Evolutionary conservation across 2,113 vertebrate genomes (phyloP), one percentile per base, ranked within the genome.

Genomic region (Hippocampus barbouri): DNA sequence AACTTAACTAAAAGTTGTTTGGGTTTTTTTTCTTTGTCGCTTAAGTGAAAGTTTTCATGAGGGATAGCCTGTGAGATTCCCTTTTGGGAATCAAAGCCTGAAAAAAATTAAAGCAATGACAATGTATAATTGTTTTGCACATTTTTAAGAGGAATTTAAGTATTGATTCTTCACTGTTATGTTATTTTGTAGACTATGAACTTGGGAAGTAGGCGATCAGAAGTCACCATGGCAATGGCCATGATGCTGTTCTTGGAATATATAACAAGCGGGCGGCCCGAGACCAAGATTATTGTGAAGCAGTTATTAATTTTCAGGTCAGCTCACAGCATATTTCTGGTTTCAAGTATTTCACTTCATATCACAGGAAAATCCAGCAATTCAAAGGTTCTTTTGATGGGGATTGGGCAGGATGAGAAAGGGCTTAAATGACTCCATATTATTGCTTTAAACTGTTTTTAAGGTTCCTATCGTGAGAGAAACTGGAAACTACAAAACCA

Each of bases 41-140:
- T 81, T 84, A 81, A 71, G 15, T 16, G 14, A 72, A 81, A 66
- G 69, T 70, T 75, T 45, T 72, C 79, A 64, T 72, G 71, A 69
- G 81, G 83, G 67, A 73, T 63, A 16, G 79, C 83, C 73, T 76
- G 54, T 57, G 81, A 78, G 80, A 86, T 59, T 81, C 71, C 77
- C 74, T 57, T 23, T 57, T 5, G 18, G 81, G 60, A 78, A 79
- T 74, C 74, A 73, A 76, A 86, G 77, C 72, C 77, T 49, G 5
- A 10, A 23, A 56, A 56, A 23, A 8, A 67, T 49, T 70, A 74
- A 79, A 73, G 25, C 7, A 16, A 14, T 47, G 4, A 18, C 27
- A 27, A 66, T 15, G 47, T 27, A 45, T 25, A 15, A 4, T 47
- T 16, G 16, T 66, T 27, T 47, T 25, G 41, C 15, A 12, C 2